These are phyloP conservation scores for Drosophila siamana DNA, from an alignment of 2,888 invertebrate genomes.

Conservation along the genomic window DNA sequence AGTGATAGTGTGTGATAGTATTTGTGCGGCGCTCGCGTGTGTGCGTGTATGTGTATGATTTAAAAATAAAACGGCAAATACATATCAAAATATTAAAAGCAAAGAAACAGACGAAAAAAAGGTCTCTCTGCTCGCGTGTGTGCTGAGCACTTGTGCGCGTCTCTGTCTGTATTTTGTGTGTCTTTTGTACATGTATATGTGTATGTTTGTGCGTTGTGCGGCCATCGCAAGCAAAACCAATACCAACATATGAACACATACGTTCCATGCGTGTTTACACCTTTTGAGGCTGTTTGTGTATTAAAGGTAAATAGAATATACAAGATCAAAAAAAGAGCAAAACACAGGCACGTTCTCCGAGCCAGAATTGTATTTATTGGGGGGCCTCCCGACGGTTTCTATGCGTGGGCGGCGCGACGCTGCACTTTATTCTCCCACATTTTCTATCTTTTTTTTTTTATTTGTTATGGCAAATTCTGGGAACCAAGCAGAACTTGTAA, in stretches of 20 bases:
- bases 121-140: constrained; percentile 31
- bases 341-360: constrained; percentile 54
- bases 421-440: constrained; percentile 38
- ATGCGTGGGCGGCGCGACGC: constrained; percentile 45
- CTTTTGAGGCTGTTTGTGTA: constrained; percentile 64
- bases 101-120: constrained; percentile 50
- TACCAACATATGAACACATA: constrained; percentile 41
- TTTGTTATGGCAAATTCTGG: constrained; percentile 43
- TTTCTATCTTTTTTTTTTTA: not conserved
- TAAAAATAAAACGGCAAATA: constrained; percentile 81
- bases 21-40: constrained; percentile 18
- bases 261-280: constrained; percentile 64
- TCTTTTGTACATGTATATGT: constrained; percentile 1
- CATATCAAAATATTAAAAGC: constrained; percentile 74
- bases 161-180: constrained; percentile 15
- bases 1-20: constrained; percentile 26
- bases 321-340: constrained; percentile 53
- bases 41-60: constrained; percentile 59
- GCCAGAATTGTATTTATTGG: constrained; percentile 27
- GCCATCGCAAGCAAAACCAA: constrained; percentile 44
- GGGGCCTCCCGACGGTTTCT: constrained; percentile 15
- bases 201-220: constrained; percentile 30
- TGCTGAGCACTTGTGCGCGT: constrained; percentile 35
- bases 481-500: constrained; percentile 26
- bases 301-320: constrained; percentile 73